A percentile compares a stretch with the other conserved stretches of the same genome.
Evolutionary conservation across 2,113 vertebrate species (phyloP).

Genomic region (Tetrao urogallus): DNA sequence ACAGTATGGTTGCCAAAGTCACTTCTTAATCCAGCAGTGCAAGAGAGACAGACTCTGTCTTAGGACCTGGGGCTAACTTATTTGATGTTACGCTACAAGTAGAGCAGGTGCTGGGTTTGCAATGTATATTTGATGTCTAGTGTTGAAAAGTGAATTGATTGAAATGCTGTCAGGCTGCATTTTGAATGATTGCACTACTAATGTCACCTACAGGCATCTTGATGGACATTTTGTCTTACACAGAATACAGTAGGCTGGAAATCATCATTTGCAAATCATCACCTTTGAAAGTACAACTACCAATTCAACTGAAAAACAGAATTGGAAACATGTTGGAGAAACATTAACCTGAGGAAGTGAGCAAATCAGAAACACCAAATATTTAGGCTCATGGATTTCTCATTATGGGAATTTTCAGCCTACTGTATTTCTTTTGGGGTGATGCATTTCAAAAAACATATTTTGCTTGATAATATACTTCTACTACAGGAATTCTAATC

Average conservation of each 20-base stretch:
- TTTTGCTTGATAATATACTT: constrained; percentile 44
- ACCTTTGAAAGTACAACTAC: constrained; percentile 59
- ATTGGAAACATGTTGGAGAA: constrained; percentile 68
- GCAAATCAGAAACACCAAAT: constrained; percentile 49
- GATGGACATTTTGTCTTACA: constrained; percentile 64
- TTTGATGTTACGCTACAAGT: constrained; percentile 30
- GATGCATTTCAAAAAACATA: constrained; percentile 30
- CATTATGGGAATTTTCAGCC: constrained; percentile 51
- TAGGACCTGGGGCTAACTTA: not conserved
- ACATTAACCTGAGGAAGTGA: constrained; percentile 65
- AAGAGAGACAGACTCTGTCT: constrained; percentile 33
- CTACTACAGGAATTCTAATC: constrained; percentile 22
- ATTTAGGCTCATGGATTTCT: constrained; percentile 60
- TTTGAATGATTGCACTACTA: constrained; percentile 63
- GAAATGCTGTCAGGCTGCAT: constrained; percentile 70
- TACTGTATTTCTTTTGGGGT: constrained; percentile 33
- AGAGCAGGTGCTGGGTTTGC: constrained; percentile 43
- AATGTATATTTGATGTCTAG: constrained; percentile 61
- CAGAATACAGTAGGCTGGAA: constrained; percentile 62
- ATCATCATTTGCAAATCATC: constrained; percentile 75
- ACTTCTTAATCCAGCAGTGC: constrained; percentile 26
- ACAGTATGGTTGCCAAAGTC: constrained; percentile 45
- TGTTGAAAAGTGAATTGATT: constrained; percentile 68
- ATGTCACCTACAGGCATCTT: constrained; percentile 65
- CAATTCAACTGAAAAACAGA: constrained; percentile 28